Conservation (phyloP, 1,140 invertebrate species). For the Diprion similis region DNA sequence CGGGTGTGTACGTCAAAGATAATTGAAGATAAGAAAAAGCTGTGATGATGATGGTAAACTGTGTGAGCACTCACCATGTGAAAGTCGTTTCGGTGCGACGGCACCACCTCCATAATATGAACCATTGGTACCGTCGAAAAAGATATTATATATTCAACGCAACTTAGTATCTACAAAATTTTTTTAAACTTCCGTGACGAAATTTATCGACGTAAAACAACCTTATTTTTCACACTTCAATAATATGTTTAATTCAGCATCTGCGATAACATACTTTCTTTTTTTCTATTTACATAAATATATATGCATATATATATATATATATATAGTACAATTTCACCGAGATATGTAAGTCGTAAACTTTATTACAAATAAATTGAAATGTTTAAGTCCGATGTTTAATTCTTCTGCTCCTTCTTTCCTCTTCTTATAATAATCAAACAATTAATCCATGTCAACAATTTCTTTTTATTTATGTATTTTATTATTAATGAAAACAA, state of each 20-base stretch:
- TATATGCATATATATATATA: background rate
- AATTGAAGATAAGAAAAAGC: too few relatives aligned
- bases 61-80: slow-evolving; percentile 53
- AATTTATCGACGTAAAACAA: background rate
- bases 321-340: background rate
- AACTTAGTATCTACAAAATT: background rate
- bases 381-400: too few relatives aligned
- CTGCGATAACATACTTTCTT: background rate
- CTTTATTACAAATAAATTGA: too few relatives aligned
- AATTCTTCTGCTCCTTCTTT: too few relatives aligned
- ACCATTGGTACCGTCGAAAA: slow-evolving; percentile 53
- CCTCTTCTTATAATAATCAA: too few relatives aligned
- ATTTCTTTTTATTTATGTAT: too few relatives aligned
- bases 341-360: too few relatives aligned
- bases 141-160: background rate
- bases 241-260: background rate
- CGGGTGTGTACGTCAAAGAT: too few relatives aligned
- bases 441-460: too few relatives aligned
- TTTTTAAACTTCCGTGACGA: background rate
- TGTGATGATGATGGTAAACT: too few relatives aligned
- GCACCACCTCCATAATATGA: slow-evolving; percentile 60
- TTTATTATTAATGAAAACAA: too few relatives aligned
- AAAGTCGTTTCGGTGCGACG: slow-evolving; percentile 61
- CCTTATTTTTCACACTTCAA: background rate
- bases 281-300: background rate